These are phyloP conservation scores for Plectropomus leopardus DNA, from an alignment of 2,113 vertebrate genomes.

Conservation along the genomic window DNA sequence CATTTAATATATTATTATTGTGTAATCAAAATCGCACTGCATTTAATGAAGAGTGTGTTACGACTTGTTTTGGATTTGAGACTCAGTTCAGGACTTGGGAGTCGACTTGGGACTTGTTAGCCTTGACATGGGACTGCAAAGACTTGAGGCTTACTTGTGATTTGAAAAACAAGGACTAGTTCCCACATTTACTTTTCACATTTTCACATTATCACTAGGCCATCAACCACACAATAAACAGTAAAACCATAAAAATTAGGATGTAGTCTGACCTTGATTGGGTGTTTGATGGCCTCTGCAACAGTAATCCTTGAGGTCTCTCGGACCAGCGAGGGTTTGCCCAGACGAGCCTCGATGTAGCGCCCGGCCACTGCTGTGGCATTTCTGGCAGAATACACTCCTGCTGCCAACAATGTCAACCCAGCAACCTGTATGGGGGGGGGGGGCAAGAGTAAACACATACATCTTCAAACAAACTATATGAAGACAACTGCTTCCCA, in stretches of 20 bases:
- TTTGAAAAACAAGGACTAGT: too few relatives aligned
- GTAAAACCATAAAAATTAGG: background rate
- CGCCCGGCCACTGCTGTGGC: conserved; percentile 86
- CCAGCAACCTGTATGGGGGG: conserved; percentile 89
- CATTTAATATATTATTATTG: too few relatives aligned
- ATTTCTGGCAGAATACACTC: conserved; percentile 91
- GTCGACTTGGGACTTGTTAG: too few relatives aligned
- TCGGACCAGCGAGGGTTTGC: conserved; percentile 91
- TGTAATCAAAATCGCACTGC: too few relatives aligned
- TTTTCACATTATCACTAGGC: background rate
- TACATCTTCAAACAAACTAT: background rate
- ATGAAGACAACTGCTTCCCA: background rate
- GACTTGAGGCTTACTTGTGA: too few relatives aligned
- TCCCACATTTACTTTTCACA: too few relatives aligned
- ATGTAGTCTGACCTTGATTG: conserved; percentile 83
- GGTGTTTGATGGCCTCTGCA: conserved; percentile 88
- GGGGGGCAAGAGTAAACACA: background rate
- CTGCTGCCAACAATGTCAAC: conserved; percentile 89
- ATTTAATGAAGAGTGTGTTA: too few relatives aligned
- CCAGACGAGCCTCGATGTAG: conserved; percentile 89
- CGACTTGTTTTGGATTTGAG: too few relatives aligned
- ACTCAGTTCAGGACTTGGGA: too few relatives aligned
- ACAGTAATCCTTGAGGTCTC: conserved; percentile 90
- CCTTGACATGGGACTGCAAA: too few relatives aligned
- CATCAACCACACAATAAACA: background rate